A percentile compares a stretch with the other conserved stretches of the same genome.
Conservation (phyloP, 2,113 vertebrate genomes). For the Catagonus wagneri region DNA sequence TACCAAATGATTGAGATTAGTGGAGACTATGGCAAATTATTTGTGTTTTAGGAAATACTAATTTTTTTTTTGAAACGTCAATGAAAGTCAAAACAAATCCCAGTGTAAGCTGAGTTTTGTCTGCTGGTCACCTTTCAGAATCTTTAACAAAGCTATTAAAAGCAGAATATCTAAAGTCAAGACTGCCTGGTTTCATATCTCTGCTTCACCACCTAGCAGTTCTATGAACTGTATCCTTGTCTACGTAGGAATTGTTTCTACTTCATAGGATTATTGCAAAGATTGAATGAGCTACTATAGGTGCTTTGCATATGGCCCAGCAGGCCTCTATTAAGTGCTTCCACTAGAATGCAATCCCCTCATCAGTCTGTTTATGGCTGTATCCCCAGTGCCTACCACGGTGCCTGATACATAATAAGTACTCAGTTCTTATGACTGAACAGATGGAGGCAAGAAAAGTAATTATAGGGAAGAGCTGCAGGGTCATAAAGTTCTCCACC, state of each 20-base stretch:
- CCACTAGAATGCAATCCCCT: neutral
- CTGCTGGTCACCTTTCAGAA: neutral
- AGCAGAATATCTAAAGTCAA: neutral
- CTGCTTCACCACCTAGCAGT: neutral
- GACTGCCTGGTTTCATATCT: neutral
- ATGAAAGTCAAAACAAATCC: neutral
- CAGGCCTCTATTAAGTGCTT: neutral
- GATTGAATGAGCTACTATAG: neutral
- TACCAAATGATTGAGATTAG: neutral
- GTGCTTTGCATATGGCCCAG: neutral
- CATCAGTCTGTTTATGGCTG: neutral
- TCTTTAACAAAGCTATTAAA: neutral
- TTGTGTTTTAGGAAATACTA: neutral
- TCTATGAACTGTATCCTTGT: neutral
- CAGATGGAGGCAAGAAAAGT: neutral
- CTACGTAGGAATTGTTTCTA: neutral
- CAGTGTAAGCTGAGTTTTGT: neutral
- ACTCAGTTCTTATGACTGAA: neutral
- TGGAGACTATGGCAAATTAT: neutral
- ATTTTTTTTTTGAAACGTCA: neutral
- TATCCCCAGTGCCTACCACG: neutral
- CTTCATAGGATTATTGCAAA: neutral
- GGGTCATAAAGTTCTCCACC: neutral
- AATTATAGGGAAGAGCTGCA: neutral
- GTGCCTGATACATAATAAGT: neutral